phyloP scores from a whole-genome alignment of 2,888 invertebrate species.

The Carabus problematicus region DNA sequence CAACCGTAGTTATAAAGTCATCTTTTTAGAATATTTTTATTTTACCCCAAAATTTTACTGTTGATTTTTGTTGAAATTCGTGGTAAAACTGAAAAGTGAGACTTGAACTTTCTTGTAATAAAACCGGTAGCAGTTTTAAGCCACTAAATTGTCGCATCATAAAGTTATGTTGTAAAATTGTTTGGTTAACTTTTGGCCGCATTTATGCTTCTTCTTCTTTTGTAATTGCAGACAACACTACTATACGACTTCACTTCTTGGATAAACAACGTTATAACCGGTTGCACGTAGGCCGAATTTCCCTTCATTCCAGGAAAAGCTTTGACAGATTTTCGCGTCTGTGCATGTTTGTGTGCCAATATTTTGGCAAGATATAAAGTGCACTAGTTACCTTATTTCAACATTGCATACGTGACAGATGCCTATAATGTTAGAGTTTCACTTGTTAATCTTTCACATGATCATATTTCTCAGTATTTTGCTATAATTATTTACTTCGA shows the following conservation, averaged over 20 bases:
- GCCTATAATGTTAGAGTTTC: too few species aligned
- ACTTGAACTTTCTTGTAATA: conserved; percentile 16
- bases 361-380: background rate
- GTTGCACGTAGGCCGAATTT: background rate
- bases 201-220: conserved; percentile 17
- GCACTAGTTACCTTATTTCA: too few species aligned
- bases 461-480: too few species aligned
- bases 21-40: conserved; percentile 1
- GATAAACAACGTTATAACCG: conserved; percentile 8
- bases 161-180: conserved; percentile 26
- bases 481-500: too few species aligned
- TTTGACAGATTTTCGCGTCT: conserved; percentile 1
- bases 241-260: background rate
- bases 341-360: background rate
- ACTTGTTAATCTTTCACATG: too few species aligned
- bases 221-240: conserved; percentile 20
- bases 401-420: too few species aligned
- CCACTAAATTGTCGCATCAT: conserved; percentile 4
- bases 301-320: conserved; percentile 5
- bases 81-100: conserved; percentile 3
- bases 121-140: conserved; percentile 24
- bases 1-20: conserved; percentile 6
- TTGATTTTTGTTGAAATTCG: conserved; percentile 25
- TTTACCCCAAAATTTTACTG: background rate
- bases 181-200: conserved; percentile 30